Base-by-base conservation (phyloP, 2,888 invertebrate genomes). In the Caenorhabditis virilis region DNA sequence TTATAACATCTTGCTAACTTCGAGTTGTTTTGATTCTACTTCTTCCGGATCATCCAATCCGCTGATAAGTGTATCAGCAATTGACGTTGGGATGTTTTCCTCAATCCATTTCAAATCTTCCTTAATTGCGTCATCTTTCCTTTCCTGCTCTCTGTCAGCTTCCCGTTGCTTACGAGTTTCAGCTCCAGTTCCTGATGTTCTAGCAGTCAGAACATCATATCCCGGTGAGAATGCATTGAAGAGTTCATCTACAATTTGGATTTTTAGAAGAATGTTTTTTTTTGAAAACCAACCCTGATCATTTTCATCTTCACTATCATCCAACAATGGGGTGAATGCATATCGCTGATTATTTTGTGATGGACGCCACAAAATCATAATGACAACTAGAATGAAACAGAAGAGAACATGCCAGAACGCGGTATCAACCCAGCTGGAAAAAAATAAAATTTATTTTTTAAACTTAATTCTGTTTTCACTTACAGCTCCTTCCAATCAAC, bases 381-480 rank as follows among this genome's bases (percentile, higher is more conserved):
- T 95, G 30, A 91, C 91, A 35, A 91, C 85, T 23, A 95, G 87
- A 55, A 95, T 88, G 71, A 90, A 88, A 16, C 91, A 92, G 85
- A 95, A 95, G 57, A 94, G 87, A 33, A 94, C 88, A 85, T 93
- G 94, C 95, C 95, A 95, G 85, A 91, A 95, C 2, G 92, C 94
- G 72, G 92, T 91, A 84, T 95, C 93, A 79, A 95, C 86, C 95
- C 95, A 95, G 13, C 82, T 82, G 50, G 39, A 78, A 62, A 18
- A n/a, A 43, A 13, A 18, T 30, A 38, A 15, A 16, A 9, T 26
- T 20, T 18, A 22, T 6, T 30, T 33, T 4, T 18, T 26, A 7
- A 16, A 20, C 13, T 23, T 26, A 35, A 22, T 15, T 27, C 22
- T 51, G 25, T 15, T 26, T 25, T 22, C 11, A 56, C 80, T 65